Percentiles rank a stretch among this genome's conserved stretches.
phyloP scores from a whole-genome alignment of 2,888 invertebrate genomes.

The Drosophila paranaensis region DNA sequence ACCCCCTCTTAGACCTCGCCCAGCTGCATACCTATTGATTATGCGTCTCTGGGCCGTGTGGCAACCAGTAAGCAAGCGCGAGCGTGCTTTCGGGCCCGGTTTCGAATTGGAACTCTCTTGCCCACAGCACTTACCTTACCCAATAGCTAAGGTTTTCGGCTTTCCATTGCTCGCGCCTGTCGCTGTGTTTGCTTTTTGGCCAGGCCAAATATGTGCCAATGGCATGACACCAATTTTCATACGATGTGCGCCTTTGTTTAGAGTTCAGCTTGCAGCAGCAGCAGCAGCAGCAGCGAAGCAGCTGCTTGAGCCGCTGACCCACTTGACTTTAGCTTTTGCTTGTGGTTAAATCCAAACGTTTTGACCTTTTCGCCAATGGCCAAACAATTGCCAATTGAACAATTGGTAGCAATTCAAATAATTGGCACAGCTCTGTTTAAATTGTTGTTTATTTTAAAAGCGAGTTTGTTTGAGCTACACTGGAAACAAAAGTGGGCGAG shows the following conservation, averaged over 20 bases:
- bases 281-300: background rate
- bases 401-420: constrained; percentile 66
- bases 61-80: constrained; percentile 28
- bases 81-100: constrained; percentile 20
- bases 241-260: constrained; percentile 52
- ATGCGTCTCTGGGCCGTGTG: constrained; percentile 55
- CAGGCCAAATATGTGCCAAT: constrained; percentile 78
- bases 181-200: constrained; percentile 48
- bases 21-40: constrained; percentile 48
- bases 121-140: constrained; percentile 78
- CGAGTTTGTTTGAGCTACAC: background rate
- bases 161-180: constrained; percentile 27
- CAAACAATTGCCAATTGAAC: constrained; percentile 58
- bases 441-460: constrained; percentile 11
- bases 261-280: constrained; percentile 49
- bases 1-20: background rate
- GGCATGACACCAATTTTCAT: constrained; percentile 80
- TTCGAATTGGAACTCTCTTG: constrained; percentile 24
- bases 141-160: constrained; percentile 50
- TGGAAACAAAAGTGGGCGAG: background rate
- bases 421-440: constrained; percentile 55
- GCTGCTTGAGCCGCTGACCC: constrained; percentile 55
- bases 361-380: constrained; percentile 65
- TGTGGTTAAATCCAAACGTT: constrained; percentile 61
- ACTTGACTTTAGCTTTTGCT: constrained; percentile 42